Base-by-base conservation (phyloP, 2,797 vertebrate species). In the Erethizon dorsatum region DNA sequence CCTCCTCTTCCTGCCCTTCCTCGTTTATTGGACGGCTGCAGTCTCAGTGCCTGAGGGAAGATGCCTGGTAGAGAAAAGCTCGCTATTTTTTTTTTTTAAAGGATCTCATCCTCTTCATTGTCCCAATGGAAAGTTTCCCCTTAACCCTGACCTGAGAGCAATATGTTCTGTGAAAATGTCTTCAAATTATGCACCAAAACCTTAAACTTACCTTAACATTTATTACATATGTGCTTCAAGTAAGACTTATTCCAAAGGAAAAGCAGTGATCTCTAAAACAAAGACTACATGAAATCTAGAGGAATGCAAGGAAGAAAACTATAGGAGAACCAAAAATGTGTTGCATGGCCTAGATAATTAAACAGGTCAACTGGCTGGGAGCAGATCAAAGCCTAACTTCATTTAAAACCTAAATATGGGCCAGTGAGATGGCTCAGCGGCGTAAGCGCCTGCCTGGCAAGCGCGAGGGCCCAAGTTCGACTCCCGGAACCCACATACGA, bases 41-140 rank as follows among this genome's bases (percentile, higher is more conserved):
- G 11, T 97, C 96, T 98, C 73, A 88, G 92, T 96, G 96, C 97
- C 96, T 96, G 37, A 94, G 97, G 92, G 95, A 97, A 97, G 67
- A 96, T 93, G 95, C 96, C 97, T 92, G 14, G 82, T 94, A 95
- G 8, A 95, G 8, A 0, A 94, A 97, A 93, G 78, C 95, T 97
- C 95, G 79, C 33, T 80, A 11, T 67, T 92, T 84, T 45, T 50
- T 41, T 41, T 41, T 89, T 94, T 91, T 94, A 89, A 96, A 97
- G 90, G 98, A 98, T 96, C 86, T 98, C 91, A 97, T 96, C 96
- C 88, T 97, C 94, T 97, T 95, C 28, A 50, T 80, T 95, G 73
- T 92, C 73, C 67, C 86, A 50, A 52, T 90, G 61, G 86, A 85
- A 96, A 88, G 31, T 88, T 93, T 97, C 92, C 71, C 78, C 85